Percentiles rank a stretch among this genome's conserved stretches.
Conservation (phyloP, 2,797 vertebrate genomes). For the Valencia hispanica region DNA sequence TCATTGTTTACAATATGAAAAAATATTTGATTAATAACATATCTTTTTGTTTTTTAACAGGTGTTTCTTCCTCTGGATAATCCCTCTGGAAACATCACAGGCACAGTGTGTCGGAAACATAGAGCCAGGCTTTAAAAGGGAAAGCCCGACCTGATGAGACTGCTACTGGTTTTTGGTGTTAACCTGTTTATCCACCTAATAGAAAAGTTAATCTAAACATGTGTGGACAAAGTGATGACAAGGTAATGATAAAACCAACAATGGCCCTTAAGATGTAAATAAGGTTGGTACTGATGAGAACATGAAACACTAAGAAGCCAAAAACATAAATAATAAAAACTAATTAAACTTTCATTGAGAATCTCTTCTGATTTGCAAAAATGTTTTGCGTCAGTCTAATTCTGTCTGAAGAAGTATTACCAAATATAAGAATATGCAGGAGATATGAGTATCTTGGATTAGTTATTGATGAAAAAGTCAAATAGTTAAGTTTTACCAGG, state of each 20-base stretch:
- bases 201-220: background rate
- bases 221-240: background rate
- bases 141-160: background rate
- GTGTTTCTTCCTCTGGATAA: slow-evolving; percentile 90
- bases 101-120: slow-evolving; percentile 85
- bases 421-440: background rate
- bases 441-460: background rate
- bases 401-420: background rate
- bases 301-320: background rate
- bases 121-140: slow-evolving; percentile 69
- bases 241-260: background rate
- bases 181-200: background rate
- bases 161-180: background rate
- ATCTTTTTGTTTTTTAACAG: slow-evolving; percentile 64
- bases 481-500: background rate
- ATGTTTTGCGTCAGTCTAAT: background rate
- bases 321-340: background rate
- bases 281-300: background rate
- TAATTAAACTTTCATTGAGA: background rate
- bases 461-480: background rate
- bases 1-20: background rate
- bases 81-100: slow-evolving; percentile 92
- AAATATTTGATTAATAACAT: too few species aligned
- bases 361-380: background rate
- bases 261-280: background rate